Percentiles rank a stretch among this genome's conserved stretches.
Conservation (phyloP, 2,888 invertebrate species). For the Sarcophaga carnaria region DNA sequence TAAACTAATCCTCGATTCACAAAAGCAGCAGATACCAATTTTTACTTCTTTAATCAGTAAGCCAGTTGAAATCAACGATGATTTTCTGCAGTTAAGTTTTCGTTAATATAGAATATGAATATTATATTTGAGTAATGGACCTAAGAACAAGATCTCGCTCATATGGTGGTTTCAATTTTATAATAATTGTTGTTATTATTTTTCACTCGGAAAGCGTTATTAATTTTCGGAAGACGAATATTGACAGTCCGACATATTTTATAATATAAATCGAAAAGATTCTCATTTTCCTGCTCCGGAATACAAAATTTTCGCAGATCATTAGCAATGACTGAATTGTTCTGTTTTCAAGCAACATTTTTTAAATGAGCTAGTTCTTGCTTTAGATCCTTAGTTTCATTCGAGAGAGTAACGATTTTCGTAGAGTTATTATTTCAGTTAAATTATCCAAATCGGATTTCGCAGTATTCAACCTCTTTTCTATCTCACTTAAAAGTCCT, state of each 20-base stretch:
- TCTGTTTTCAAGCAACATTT: too few relatives aligned
- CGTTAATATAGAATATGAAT: constrained; percentile 3
- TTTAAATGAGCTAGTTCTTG: too few relatives aligned
- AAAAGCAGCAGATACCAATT: not conserved
- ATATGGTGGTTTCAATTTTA: too few relatives aligned
- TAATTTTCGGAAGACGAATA: not conserved
- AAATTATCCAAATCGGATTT: too few relatives aligned
- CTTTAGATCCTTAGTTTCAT: too few relatives aligned
- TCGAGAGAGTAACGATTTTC: too few relatives aligned
- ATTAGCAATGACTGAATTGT: too few relatives aligned
- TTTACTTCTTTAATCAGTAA: not conserved
- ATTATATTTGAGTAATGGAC: not conserved
- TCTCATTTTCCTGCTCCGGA: not conserved
- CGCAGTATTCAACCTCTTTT: too few relatives aligned
- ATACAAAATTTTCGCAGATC: not conserved
- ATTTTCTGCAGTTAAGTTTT: not conserved
- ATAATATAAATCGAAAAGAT: too few relatives aligned
- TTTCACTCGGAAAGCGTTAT: not conserved
- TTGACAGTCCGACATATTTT: too few relatives aligned
- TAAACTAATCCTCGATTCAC: not conserved
- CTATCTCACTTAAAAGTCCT: too few relatives aligned
- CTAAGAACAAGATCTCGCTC: not conserved
- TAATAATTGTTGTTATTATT: not conserved
- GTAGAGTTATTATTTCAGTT: too few relatives aligned
- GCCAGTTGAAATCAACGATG: not conserved